Percentiles rank a stretch among this genome's conserved stretches.
Conservation (phyloP, 2,888 invertebrate species). For the Ceramica pisi region DNA sequence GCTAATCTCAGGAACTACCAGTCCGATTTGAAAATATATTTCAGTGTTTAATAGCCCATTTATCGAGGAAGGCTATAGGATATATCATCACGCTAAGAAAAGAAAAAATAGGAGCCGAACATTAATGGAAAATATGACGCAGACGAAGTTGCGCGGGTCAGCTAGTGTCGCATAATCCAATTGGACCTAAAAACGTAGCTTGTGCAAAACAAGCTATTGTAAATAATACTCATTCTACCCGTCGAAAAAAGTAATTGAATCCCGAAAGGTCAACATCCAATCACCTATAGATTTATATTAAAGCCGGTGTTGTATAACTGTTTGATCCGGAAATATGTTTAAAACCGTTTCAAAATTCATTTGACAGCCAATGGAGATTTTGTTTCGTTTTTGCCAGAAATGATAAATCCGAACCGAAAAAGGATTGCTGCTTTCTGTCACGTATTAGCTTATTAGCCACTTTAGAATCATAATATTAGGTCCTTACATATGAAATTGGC, state of each 20-base stretch:
- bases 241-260: conserved; percentile 25
- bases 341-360: conserved; percentile 10
- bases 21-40: too few relatives aligned
- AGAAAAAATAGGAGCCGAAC: too few relatives aligned
- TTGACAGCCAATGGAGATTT: neutral
- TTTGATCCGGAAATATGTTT: conserved; percentile 10
- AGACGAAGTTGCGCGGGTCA: too few relatives aligned
- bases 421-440: too few relatives aligned
- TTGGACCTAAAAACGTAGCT: neutral
- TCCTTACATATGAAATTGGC: too few relatives aligned
- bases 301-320: conserved; percentile 25
- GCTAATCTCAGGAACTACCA: too few relatives aligned
- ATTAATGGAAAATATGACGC: too few relatives aligned
- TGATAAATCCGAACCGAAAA: neutral
- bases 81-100: too few relatives aligned
- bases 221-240: neutral
- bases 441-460: too few relatives aligned
- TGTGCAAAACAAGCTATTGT: neutral
- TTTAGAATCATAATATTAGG: too few relatives aligned
- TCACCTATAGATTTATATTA: conserved; percentile 44
- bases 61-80: too few relatives aligned
- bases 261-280: conserved; percentile 42
- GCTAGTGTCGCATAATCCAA: conserved; percentile 1
- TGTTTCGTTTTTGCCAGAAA: neutral
- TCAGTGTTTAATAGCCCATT: too few relatives aligned